Evolutionary conservation across 2,113 vertebrate species (phyloP), one percentile per base, ranked within the genome.

Genomic region (Echinops telfairi): DNA sequence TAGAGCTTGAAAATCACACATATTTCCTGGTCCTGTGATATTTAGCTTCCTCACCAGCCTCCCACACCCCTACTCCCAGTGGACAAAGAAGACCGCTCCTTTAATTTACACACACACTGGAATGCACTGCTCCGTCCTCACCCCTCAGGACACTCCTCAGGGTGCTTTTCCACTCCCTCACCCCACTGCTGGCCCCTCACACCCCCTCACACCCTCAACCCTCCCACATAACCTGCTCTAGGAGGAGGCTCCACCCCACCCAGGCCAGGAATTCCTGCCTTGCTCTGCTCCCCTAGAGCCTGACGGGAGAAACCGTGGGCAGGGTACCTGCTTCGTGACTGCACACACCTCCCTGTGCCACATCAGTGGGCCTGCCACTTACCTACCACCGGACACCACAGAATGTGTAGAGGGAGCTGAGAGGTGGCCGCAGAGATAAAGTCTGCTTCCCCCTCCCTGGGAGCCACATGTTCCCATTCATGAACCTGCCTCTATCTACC

Each of bases 381-480:
- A 78, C 40, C 75, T 29, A 29, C 17, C 38, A 17, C 40, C 25
- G 15, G 25, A 22, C 27, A 43, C 38, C 22, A 36, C 3, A 2
- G 1, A 38, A 11, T 20, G 25, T 77, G 38, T 9, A 20, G 2
- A 29, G 1, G 40, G 17, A 71, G 5, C 47, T 36, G 36, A n/a
- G 62, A 20, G 25, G 86, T 14, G 29, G 2, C 19, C 27, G 15
- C 38, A 53, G 84, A 85, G 14, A 76, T 81, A 76, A 17, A 15
- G 31, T 33, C 6, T n/a, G 33, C 22, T 22, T n/a, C 64, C 20
- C 58, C 20, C 36, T 77, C 33, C 12, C 6, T 1, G 29, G 27
- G 47, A 77, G 86, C 78, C 47, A 53, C 33, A 81, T 43, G 93
- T 94, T 96, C 89, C 82, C 81, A 40, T 91, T 94, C 87, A 93